Percentiles rank a stretch among this genome's conserved stretches.
Evolutionary conservation across 2,113 vertebrate genomes (phyloP).

Genomic region (Odobenus rosmarus): DNA sequence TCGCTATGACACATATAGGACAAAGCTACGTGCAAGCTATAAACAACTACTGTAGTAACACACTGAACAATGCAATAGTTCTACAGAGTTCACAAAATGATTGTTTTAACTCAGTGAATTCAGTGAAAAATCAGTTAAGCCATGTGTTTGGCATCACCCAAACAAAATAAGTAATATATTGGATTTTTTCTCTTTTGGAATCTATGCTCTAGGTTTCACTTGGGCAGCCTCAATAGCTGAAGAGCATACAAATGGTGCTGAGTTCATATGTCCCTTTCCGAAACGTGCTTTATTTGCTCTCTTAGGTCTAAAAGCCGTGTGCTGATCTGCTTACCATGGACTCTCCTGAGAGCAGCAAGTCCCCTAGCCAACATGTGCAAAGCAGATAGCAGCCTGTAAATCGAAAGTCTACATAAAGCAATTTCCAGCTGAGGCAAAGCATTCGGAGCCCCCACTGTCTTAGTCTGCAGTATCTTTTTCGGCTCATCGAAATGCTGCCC

Average conservation of each 20-base stretch:
- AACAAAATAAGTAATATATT: not conserved
- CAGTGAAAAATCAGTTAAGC: not conserved
- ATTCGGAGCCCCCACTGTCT: not conserved
- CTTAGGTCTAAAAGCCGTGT: not conserved
- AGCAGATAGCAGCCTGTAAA: not conserved
- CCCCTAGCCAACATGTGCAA: not conserved
- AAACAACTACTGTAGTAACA: not conserved
- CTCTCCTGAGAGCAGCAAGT: not conserved
- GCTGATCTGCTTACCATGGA: not conserved
- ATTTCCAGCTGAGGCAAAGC: not conserved
- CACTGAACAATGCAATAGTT: not conserved
- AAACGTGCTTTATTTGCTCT: not conserved
- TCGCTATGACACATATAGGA: not conserved
- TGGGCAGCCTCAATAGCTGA: not conserved
- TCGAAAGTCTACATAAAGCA: not conserved
- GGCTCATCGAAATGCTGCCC: not conserved
- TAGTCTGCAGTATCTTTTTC: not conserved
- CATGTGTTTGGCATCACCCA: not conserved
- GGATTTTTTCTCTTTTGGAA: not conserved
- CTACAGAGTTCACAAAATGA: not conserved
- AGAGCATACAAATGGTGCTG: not conserved
- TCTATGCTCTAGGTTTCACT: not conserved
- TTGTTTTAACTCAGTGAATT: conserved; percentile 16
- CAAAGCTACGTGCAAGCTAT: not conserved
- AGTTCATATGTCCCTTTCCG: not conserved